Conservation (phyloP, 1,140 invertebrate species). For the Pentalonia nigronervosa region DNA sequence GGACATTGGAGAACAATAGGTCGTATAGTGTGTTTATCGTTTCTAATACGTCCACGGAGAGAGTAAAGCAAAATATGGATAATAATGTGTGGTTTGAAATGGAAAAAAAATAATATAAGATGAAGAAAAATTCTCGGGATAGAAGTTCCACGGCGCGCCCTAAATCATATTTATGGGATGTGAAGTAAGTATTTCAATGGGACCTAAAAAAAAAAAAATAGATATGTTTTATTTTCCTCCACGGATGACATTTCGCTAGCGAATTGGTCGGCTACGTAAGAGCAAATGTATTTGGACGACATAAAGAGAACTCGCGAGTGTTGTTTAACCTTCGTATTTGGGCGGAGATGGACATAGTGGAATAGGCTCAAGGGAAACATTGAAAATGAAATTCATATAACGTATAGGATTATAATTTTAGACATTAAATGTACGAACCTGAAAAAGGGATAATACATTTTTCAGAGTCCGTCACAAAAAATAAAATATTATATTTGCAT, state of each 20-base stretch:
- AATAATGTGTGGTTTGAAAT: constrained; percentile 5
- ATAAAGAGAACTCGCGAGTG: not conserved
- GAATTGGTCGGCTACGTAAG: not conserved
- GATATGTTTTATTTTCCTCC: constrained; percentile 35
- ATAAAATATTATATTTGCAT: not conserved
- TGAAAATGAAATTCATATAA: not conserved
- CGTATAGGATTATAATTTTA: not conserved
- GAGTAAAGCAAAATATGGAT: not conserved
- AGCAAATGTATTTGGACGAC: not conserved
- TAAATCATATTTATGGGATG: constrained; percentile 44
- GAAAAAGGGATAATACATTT: not conserved
- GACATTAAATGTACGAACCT: not conserved
- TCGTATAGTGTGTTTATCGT: not conserved
- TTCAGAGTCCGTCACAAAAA: not conserved
- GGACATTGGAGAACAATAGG: not conserved
- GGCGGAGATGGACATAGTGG: no score
- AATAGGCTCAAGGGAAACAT: not conserved
- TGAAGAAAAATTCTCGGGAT: not conserved
- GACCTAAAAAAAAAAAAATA: constrained; percentile 44
- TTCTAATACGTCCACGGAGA: not conserved
- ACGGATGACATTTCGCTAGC: constrained; percentile 1
- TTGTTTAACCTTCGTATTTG: not conserved
- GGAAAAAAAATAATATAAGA: not conserved
- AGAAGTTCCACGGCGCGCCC: not conserved
- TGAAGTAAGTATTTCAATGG: constrained; percentile 41